Conservation (phyloP, 1,140 invertebrate species). For the Olivierus martensii region DNA sequence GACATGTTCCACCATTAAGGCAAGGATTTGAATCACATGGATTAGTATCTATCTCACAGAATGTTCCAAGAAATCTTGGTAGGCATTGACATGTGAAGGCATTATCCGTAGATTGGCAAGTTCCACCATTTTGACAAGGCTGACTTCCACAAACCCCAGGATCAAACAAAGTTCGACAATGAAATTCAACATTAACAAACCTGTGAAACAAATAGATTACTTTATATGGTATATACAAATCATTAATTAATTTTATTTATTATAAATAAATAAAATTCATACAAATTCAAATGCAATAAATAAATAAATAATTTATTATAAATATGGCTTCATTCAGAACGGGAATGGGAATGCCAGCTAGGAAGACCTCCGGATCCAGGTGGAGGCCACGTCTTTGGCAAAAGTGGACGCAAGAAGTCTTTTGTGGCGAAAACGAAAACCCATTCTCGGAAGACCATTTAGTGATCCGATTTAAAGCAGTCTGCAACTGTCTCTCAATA, state of each 20-base stretch:
- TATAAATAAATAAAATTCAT: too few relatives aligned
- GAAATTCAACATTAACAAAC: conserved; percentile 16
- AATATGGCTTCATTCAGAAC: too few relatives aligned
- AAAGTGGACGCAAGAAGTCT: too few relatives aligned
- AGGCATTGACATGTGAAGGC: conserved; percentile 21
- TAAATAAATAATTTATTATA: too few relatives aligned
- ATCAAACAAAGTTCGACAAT: conserved; percentile 44
- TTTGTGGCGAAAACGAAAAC: too few relatives aligned
- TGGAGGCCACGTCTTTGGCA: too few relatives aligned
- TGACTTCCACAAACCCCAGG: conserved; percentile 74
- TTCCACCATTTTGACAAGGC: conserved; percentile 72
- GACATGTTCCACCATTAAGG: conserved; percentile 61
- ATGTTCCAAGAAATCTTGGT: conserved; percentile 10
- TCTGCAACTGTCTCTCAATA: too few relatives aligned
- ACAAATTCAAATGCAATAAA: too few relatives aligned
- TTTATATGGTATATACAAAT: neutral
- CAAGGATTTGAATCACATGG: conserved; percentile 81
- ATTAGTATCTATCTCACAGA: conserved; percentile 48
- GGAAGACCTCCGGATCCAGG: too few relatives aligned
- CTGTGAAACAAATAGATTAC: neutral
- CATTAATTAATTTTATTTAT: neutral
- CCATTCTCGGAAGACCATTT: too few relatives aligned
- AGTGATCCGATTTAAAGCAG: too few relatives aligned
- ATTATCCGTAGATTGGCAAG: conserved; percentile 39
- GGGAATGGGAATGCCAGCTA: too few relatives aligned